phyloP scores from a whole-genome alignment of 2,113 vertebrate genomes.

The Barnardius zonarius region DNA sequence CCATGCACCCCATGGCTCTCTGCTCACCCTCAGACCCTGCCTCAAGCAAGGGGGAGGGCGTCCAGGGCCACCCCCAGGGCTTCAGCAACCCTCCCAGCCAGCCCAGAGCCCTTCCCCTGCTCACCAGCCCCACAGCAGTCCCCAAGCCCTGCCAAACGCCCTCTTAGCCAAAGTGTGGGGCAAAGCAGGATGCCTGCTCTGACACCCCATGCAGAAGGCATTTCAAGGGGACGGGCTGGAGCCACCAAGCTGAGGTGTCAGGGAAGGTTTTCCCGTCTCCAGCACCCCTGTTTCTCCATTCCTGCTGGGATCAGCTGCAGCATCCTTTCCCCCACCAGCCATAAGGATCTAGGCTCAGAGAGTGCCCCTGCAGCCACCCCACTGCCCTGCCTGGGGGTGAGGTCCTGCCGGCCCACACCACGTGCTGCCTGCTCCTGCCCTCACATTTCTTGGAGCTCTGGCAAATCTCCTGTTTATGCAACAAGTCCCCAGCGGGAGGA shows the following conservation, averaged over 20 bases:
- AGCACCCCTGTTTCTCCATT: background rate
- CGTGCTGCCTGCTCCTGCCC: background rate
- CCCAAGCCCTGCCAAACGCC: background rate
- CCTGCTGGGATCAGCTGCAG: background rate
- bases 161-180: background rate
- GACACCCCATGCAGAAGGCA: background rate
- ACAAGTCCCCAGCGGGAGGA: conserved; percentile 8
- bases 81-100: background rate
- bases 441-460: background rate
- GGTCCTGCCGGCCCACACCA: background rate
- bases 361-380: background rate
- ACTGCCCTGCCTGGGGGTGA: background rate
- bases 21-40: background rate
- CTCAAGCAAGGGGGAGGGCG: background rate
- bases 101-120: background rate
- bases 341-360: background rate
- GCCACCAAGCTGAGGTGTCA: rapidly evolving
- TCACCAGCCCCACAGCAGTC: background rate
- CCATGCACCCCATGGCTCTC: rapidly evolving
- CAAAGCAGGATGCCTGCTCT: background rate
- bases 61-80: background rate
- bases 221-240: background rate
- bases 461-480: conserved; percentile 62
- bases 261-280: background rate
- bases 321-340: background rate